A percentile compares a stretch with the other conserved stretches of the same genome.
Conservation (phyloP, 2,797 vertebrate genomes). For the Sphenodon punctatus region DNA sequence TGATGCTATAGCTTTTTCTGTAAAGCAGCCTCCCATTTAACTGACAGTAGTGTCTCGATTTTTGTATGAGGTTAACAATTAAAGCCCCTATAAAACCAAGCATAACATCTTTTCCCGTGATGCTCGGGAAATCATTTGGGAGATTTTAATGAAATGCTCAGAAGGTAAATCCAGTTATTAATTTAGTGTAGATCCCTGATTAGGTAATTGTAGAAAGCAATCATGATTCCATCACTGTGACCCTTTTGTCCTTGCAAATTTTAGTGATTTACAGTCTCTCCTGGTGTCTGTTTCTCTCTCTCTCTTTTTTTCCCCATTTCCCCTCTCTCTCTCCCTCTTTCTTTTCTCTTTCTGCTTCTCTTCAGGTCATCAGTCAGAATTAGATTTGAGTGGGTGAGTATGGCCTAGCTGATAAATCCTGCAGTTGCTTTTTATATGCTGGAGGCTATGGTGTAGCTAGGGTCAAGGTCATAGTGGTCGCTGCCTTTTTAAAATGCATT, state of each 20-base stretch:
- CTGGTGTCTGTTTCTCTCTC: background rate
- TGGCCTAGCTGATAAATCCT: constrained; percentile 60
- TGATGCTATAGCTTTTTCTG: background rate
- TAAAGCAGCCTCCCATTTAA: background rate
- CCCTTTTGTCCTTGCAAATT: constrained; percentile 20
- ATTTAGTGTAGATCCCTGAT: background rate
- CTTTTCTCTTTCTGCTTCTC: background rate
- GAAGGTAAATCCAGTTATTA: background rate
- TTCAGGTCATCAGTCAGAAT: constrained; percentile 62
- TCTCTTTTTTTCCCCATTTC: too few species aligned
- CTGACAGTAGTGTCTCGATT: background rate
- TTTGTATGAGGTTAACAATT: background rate
- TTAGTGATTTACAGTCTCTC: constrained; percentile 15
- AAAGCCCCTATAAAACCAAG: background rate
- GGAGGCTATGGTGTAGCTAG: constrained; percentile 31
- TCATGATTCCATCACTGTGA: background rate
- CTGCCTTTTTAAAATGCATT: constrained; percentile 38
- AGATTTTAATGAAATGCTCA: background rate
- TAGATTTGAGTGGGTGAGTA: constrained; percentile 43
- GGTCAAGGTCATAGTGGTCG: constrained; percentile 55
- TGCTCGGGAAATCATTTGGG: background rate
- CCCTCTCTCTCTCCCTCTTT: background rate
- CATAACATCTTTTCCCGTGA: background rate
- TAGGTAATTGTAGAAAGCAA: constrained; percentile 8
- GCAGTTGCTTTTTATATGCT: constrained; percentile 38